phyloP scores from a whole-genome alignment of 2,888 invertebrate genomes.

The Meteorus cinctellus region DNA sequence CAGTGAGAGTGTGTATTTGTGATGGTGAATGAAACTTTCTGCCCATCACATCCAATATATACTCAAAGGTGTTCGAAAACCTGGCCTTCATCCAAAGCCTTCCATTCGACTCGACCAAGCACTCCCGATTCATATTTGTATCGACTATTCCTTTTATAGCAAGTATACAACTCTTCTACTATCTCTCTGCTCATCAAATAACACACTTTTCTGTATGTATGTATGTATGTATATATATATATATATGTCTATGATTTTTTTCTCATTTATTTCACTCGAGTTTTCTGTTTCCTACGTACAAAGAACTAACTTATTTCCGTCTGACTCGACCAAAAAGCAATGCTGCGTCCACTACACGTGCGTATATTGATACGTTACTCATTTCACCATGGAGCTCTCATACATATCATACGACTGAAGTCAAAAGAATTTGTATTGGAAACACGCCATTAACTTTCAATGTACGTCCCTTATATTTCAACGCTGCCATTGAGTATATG shows the following conservation, averaged over 20 bases:
- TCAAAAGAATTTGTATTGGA: too few relatives aligned
- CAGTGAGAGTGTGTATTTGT: background rate
- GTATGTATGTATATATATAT: too few relatives aligned
- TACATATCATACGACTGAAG: too few relatives aligned
- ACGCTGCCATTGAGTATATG: too few relatives aligned
- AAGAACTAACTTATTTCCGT: background rate
- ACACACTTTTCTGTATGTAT: background rate
- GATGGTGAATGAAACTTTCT: slow-evolving; percentile 26
- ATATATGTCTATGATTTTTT: background rate
- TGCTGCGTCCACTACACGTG: too few relatives aligned
- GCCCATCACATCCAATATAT: slow-evolving; percentile 38
- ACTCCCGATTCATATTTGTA: slow-evolving; percentile 2
- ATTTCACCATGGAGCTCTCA: too few relatives aligned
- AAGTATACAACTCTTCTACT: background rate
- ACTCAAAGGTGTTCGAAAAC: slow-evolving; percentile 24
- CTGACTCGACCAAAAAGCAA: too few relatives aligned
- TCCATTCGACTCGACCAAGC: slow-evolving; percentile 7
- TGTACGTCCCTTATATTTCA: too few relatives aligned
- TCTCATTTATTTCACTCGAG: background rate
- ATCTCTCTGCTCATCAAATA: background rate
- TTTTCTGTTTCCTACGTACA: slow-evolving; percentile 3
- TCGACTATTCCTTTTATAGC: background rate
- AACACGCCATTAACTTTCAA: too few relatives aligned
- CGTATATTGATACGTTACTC: too few relatives aligned
- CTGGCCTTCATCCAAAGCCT: background rate